A percentile compares a stretch with the other conserved stretches of the same genome.
phyloP scores from a whole-genome alignment of 1,140 invertebrate species.

The Diorhabda elongata region DNA sequence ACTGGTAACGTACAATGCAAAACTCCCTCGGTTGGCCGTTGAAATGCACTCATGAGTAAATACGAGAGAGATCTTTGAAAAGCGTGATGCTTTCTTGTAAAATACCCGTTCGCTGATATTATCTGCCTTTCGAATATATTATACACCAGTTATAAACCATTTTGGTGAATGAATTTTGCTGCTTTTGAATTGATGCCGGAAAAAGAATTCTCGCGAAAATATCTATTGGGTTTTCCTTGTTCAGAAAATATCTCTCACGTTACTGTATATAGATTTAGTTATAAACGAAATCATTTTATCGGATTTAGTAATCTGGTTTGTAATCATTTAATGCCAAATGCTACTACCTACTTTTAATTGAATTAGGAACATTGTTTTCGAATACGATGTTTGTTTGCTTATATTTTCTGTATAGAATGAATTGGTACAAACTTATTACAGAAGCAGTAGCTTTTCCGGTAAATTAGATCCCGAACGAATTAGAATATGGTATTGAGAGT shows the following conservation, averaged over 20 bases:
- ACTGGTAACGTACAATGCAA: constrained; percentile 30
- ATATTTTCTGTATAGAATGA: too few relatives aligned
- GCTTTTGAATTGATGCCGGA: neutral
- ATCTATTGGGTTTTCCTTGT: neutral
- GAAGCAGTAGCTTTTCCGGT: too few relatives aligned
- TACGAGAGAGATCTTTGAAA: constrained; percentile 36
- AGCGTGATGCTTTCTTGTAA: constrained; percentile 21
- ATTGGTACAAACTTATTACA: too few relatives aligned
- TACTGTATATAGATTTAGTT: too few relatives aligned
- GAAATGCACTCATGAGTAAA: constrained; percentile 37
- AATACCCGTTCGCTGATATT: constrained; percentile 17
- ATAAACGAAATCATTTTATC: too few relatives aligned
- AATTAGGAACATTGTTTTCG: too few relatives aligned
- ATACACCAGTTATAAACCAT: constrained; percentile 12
- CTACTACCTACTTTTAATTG: too few relatives aligned
- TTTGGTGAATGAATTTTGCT: constrained; percentile 10
- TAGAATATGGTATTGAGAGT: too few relatives aligned
- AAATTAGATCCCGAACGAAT: too few relatives aligned
- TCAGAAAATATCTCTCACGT: neutral
- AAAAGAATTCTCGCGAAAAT: neutral
- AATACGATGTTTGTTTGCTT: too few relatives aligned
- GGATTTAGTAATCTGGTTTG: too few relatives aligned
- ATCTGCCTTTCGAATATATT: constrained; percentile 19
- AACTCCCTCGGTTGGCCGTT: constrained; percentile 25
- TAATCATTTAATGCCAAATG: too few relatives aligned